Conservation (phyloP, 2,113 vertebrate genomes). For the Sciurus niger region DNA sequence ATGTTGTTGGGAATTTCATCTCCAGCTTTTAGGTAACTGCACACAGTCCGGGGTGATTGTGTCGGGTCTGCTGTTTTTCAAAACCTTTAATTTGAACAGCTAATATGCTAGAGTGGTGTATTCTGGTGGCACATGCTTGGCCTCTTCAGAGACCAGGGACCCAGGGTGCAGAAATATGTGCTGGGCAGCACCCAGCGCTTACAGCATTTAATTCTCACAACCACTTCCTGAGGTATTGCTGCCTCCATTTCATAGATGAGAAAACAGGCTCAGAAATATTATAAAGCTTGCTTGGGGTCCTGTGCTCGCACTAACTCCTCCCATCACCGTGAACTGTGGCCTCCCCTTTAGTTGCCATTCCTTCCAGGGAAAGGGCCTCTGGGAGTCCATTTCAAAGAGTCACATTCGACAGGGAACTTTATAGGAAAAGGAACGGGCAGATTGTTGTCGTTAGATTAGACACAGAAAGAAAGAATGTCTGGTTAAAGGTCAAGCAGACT, state of each 20-base stretch:
- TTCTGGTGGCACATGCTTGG: not conserved
- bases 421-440: not conserved
- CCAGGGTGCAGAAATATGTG: fast-evolving
- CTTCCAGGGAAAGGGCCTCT: not conserved
- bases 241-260: not conserved
- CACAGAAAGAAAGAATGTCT: not conserved
- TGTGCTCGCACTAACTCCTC: not conserved
- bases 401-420: not conserved
- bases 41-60: not conserved
- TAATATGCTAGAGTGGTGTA: too few species aligned
- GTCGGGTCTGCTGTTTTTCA: not conserved
- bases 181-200: not conserved
- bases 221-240: not conserved
- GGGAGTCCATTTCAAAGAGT: conserved; percentile 5
- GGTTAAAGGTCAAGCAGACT: not conserved
- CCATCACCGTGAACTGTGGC: too few species aligned
- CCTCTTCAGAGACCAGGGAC: not conserved
- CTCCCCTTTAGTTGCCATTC: not conserved
- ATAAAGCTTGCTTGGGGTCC: not conserved
- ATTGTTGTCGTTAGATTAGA: not conserved
- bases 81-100: not conserved
- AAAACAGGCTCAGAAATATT: not conserved
- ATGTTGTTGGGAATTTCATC: not conserved
- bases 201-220: not conserved
- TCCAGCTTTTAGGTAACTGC: not conserved